phyloP scores from a whole-genome alignment of 2,888 invertebrate genomes.

The Trimorus sp. region DNA sequence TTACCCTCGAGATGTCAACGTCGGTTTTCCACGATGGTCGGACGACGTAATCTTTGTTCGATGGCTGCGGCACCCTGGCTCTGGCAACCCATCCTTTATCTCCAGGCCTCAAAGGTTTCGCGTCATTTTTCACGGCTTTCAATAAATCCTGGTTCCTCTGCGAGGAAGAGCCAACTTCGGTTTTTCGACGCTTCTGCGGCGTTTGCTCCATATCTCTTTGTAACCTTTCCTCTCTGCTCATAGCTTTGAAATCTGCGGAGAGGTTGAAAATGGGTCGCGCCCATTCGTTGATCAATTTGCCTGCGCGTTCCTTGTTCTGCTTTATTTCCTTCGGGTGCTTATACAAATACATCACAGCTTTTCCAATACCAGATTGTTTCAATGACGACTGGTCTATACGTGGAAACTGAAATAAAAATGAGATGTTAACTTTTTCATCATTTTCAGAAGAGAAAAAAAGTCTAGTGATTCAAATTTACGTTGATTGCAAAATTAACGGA shows the following conservation, averaged over 20 bases:
- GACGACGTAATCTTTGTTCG: constrained; percentile 97
- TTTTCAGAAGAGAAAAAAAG: too few relatives aligned
- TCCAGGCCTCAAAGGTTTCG: constrained; percentile 91
- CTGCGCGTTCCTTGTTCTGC: constrained; percentile 93
- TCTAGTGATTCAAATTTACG: too few relatives aligned
- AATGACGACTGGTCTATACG: constrained; percentile 93
- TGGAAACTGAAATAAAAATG: constrained; percentile 85
- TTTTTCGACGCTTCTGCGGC: constrained; percentile 83
- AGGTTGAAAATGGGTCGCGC: constrained; percentile 98
- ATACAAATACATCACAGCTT: constrained; percentile 99
- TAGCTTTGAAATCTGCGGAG: constrained; percentile 94
- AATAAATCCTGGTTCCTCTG: constrained; percentile 81
- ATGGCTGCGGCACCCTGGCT: constrained; percentile 96
- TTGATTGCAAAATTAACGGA: too few relatives aligned
- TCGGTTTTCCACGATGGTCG: constrained; percentile 96
- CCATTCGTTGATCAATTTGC: constrained; percentile 98
- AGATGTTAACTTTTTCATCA: too few relatives aligned
- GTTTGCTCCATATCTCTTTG: constrained; percentile 95
- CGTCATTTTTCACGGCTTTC: constrained; percentile 32
- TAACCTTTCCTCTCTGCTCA: constrained; percentile 96
- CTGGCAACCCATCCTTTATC: constrained; percentile 97
- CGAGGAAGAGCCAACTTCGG: constrained; percentile 82
- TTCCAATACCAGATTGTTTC: constrained; percentile 98
- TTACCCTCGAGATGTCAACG: constrained; percentile 88
- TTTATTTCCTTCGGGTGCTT: constrained; percentile 99